These are phyloP conservation scores for Calephelis perditalis DNA, from an alignment of 2,888 invertebrate species.

Conservation along the genomic window DNA sequence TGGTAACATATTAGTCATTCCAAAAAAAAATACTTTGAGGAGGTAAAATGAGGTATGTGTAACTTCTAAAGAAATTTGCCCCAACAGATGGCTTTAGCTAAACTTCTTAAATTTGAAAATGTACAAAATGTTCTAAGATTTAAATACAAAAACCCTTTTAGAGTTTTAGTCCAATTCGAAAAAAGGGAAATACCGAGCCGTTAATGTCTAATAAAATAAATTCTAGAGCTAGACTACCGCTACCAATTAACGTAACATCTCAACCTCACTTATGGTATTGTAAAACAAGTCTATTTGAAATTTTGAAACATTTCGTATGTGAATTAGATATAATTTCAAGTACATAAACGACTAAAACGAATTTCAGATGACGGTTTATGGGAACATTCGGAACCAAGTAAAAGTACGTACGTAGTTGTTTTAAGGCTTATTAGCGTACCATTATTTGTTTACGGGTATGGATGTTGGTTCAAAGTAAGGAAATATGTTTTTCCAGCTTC, in stretches of 20 bases:
- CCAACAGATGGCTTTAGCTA: neutral
- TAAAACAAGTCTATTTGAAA: constrained; percentile 21
- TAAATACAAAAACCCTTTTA: constrained; percentile 23
- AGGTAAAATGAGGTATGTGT: neutral
- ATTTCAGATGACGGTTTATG: constrained; percentile 12
- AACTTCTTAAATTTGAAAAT: constrained; percentile 3
- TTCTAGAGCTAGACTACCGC: constrained; percentile 19
- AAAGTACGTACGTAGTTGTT: constrained; percentile 19
- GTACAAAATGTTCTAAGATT: neutral
- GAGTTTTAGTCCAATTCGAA: constrained; percentile 20
- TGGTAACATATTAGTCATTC: too few species aligned
- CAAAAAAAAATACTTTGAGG: neutral
- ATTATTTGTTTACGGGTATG: neutral
- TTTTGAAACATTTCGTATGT: constrained; percentile 13
- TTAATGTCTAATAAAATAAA: constrained; percentile 12
- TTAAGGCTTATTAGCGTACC: constrained; percentile 9
- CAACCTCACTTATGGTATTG: constrained; percentile 21
- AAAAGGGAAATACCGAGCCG: constrained; percentile 15
- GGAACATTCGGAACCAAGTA: constrained; percentile 12
- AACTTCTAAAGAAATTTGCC: neutral
- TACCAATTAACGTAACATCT: constrained; percentile 20
- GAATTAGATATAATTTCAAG: constrained; percentile 14
- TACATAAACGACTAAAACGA: constrained; percentile 18
- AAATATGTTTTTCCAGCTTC: neutral
- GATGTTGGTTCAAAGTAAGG: neutral